These are phyloP conservation scores for Leuciscus waleckii DNA, from an alignment of 2,797 vertebrate species.

Conservation along the genomic window DNA sequence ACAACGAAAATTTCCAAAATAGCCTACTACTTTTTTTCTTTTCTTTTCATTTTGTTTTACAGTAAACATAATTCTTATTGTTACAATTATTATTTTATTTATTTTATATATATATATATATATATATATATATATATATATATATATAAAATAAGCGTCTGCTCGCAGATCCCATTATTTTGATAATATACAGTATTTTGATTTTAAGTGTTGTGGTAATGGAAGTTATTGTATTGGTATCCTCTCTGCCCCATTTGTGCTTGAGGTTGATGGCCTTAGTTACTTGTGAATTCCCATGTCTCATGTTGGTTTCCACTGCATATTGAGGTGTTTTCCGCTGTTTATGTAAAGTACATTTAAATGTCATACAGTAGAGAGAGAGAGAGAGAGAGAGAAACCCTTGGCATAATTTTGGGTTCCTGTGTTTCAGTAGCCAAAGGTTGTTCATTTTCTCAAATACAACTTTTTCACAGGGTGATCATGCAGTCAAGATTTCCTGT, in stretches of 20 bases:
- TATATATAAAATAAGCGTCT: background rate
- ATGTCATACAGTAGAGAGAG: background rate
- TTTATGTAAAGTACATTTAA: background rate
- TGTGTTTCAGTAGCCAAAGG: slow-evolving; percentile 15
- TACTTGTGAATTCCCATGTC: slow-evolving; percentile 25
- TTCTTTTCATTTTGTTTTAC: background rate
- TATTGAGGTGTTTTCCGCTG: slow-evolving; percentile 42
- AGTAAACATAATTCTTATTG: background rate
- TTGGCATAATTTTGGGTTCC: slow-evolving; percentile 17
- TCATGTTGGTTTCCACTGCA: slow-evolving; percentile 24
- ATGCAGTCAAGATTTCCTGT: background rate
- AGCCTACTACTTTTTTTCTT: no score
- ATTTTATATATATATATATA: no score
- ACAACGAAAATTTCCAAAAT: background rate
- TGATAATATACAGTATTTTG: no score
- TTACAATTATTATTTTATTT: background rate
- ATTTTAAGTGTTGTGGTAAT: background rate
- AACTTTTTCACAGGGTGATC: background rate
- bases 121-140: no score
- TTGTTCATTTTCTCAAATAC: background rate
- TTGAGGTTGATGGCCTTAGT: background rate
- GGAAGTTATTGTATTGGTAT: background rate
- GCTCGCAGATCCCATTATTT: background rate
- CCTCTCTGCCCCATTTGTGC: background rate
- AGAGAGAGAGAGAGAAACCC: background rate